These are phyloP conservation scores for Trachythela sp. DNA, from an alignment of 64 coral and sea anemone genomes.

Conservation along the genomic window DNA sequence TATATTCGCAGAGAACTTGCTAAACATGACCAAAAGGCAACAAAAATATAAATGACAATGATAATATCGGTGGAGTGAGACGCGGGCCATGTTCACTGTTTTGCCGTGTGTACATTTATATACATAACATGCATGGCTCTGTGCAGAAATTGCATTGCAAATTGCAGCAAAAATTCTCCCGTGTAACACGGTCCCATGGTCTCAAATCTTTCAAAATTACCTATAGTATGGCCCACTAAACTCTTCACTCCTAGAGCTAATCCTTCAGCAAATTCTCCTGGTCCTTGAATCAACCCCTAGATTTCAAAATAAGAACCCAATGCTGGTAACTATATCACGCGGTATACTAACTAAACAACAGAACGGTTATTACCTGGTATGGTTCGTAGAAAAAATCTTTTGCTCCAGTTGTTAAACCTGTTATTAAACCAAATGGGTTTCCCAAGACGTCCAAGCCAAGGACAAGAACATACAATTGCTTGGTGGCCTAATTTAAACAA, in stretches of 20 bases:
- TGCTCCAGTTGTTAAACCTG: constrained; percentile 77
- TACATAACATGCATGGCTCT: no score
- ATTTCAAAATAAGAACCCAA: background rate
- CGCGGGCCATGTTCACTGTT: no score
- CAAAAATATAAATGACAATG: no score
- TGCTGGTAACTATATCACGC: no score
- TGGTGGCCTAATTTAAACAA: constrained; percentile 59
- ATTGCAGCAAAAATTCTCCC: no score
- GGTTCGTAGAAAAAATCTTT: constrained; percentile 95
- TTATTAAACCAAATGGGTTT: constrained; percentile 89
- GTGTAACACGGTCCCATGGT: no score
- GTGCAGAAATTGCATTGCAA: no score
- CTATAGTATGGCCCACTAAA: constrained; percentile 86
- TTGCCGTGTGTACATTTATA: no score
- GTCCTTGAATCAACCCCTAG: constrained; percentile 97
- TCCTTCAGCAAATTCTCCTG: constrained; percentile 96
- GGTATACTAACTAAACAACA: background rate
- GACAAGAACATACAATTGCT: constrained; percentile 88
- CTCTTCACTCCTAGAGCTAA: constrained; percentile 77
- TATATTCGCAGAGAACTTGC: no score
- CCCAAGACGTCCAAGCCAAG: constrained; percentile 89
- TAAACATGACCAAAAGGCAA: no score
- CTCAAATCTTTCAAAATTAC: constrained; percentile 23
- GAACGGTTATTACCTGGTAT: constrained; percentile 60
- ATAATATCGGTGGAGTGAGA: no score